A percentile compares a stretch with the other conserved stretches of the same genome.
Conservation (phyloP, 2,113 vertebrate genomes). For the Mesocricetus auratus region DNA sequence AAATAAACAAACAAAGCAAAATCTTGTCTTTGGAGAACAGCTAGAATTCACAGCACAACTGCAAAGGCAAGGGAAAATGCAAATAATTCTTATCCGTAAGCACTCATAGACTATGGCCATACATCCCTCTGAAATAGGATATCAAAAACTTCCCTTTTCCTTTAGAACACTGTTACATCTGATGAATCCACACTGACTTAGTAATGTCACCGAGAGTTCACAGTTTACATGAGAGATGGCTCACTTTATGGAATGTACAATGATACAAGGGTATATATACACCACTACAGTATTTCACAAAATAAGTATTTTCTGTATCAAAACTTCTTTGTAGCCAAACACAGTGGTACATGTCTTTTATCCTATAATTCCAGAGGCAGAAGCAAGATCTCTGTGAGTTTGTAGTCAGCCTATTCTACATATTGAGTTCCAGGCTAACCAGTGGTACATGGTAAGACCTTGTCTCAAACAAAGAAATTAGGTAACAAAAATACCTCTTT, state of each 20-base stretch:
- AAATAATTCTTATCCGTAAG: background rate
- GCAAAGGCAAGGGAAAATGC: background rate
- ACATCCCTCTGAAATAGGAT: background rate
- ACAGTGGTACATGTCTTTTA: background rate
- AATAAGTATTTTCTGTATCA: background rate
- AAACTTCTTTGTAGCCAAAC: background rate
- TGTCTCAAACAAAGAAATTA: background rate
- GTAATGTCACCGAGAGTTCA: no score
- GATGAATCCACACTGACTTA: background rate
- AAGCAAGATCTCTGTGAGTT: background rate
- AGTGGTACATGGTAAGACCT: background rate
- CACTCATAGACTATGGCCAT: background rate
- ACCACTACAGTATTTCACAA: background rate
- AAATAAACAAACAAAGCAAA: background rate
- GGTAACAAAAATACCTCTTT: background rate
- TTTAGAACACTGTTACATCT: background rate
- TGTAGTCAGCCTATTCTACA: background rate
- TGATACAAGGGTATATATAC: background rate
- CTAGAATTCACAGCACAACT: background rate
- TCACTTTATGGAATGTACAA: background rate
- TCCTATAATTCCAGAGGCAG: background rate
- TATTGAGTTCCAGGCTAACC: background rate
- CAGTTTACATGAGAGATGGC: background rate
- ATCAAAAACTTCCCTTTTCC: no score
- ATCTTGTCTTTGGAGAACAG: background rate